Evolutionary conservation across 2,113 vertebrate species (phyloP).

Genomic region (Periophthalmus modestus): DNA sequence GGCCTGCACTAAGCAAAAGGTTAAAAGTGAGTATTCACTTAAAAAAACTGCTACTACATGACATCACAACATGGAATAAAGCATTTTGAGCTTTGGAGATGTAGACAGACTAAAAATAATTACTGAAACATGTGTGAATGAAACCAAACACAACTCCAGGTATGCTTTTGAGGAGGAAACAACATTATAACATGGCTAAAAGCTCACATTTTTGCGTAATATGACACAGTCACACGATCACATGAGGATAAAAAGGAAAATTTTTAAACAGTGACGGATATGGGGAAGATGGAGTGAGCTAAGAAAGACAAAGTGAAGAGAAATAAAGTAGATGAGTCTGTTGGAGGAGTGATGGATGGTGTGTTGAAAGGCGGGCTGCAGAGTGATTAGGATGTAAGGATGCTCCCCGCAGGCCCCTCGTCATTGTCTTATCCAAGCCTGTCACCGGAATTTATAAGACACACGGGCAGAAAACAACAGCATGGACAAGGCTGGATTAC

Average conservation of each 20-base stretch:
- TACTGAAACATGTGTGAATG: too few relatives aligned
- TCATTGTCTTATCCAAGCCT: conserved; percentile 27
- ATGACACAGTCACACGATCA: not conserved
- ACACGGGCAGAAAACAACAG: not conserved
- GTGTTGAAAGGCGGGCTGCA: conserved; percentile 43
- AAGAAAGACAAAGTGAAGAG: conserved; percentile 16
- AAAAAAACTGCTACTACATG: too few relatives aligned
- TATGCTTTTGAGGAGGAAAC: too few relatives aligned
- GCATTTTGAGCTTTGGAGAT: too few relatives aligned
- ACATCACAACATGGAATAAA: too few relatives aligned
- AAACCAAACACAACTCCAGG: too few relatives aligned
- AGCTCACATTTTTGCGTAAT: too few relatives aligned
- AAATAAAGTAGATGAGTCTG: conserved; percentile 37
- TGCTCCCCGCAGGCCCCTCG: conserved; percentile 36
- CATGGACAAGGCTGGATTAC: conserved; percentile 15
- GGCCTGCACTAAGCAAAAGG: too few relatives aligned
- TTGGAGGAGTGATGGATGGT: conserved; percentile 24
- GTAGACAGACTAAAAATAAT: too few relatives aligned
- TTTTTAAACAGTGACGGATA: conserved; percentile 35
- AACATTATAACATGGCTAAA: too few relatives aligned
- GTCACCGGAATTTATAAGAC: conserved; percentile 32
- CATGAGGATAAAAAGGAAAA: conserved; percentile 12
- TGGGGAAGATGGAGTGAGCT: conserved; percentile 28
- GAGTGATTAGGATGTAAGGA: conserved; percentile 49
- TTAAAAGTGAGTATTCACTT: too few relatives aligned